Percentiles rank a stretch among this genome's conserved stretches.
These are phyloP conservation scores for Nezara viridula DNA, from an alignment of 2,888 invertebrate species.

Conservation along the genomic window DNA sequence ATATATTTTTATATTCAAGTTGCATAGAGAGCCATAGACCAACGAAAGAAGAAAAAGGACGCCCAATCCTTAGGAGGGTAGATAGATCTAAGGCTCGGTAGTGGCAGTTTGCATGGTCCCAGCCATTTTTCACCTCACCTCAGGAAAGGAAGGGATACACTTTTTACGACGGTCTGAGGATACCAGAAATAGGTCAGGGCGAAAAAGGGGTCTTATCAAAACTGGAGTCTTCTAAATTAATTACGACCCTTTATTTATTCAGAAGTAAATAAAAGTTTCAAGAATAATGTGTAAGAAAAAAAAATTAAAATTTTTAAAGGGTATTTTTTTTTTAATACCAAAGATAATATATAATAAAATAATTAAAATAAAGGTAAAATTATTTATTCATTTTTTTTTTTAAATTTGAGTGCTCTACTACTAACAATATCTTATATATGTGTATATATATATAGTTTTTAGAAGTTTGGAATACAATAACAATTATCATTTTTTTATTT, in stretches of 20 bases:
- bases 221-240: background rate
- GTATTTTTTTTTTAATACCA: too few species aligned
- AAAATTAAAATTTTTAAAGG: too few species aligned
- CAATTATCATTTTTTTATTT: too few species aligned
- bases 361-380: too few species aligned
- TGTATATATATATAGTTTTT: too few species aligned
- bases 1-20: background rate
- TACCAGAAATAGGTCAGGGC: background rate
- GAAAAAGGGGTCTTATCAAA: background rate
- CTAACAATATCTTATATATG: too few species aligned
- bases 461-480: too few species aligned
- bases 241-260: background rate
- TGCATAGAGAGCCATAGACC: background rate
- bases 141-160: background rate
- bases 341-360: too few species aligned
- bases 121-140: conserved; percentile 7
- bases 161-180: background rate
- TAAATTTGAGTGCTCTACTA: too few species aligned
- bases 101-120: background rate
- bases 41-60: background rate
- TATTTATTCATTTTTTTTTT: too few species aligned
- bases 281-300: background rate
- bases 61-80: background rate
- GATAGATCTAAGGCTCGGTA: background rate
- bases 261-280: too few species aligned